Conservation (phyloP, 2,888 invertebrate genomes). For the Agrenia bidenticulata region DNA sequence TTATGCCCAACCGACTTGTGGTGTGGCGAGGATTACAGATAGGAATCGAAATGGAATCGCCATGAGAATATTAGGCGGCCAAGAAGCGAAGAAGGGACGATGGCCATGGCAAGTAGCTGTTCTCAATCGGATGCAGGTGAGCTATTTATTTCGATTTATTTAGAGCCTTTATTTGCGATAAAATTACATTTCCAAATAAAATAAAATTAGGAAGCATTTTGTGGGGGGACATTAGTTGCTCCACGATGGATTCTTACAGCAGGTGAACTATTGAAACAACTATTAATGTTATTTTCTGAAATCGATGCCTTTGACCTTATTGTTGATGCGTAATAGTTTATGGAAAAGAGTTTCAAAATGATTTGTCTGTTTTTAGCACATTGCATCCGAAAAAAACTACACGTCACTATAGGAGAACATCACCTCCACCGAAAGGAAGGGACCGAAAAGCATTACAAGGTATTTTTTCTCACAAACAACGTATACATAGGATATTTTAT, state of each 20-base stretch:
- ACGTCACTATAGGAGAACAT: conserved; percentile 80
- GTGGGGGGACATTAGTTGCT: conserved; percentile 81
- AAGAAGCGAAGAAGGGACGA: conserved; percentile 73
- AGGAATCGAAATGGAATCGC: conserved; percentile 43
- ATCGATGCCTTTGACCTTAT: not conserved
- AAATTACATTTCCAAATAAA: conserved; percentile 8
- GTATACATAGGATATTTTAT: not conserved
- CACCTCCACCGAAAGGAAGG: conserved; percentile 73
- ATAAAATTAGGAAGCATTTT: conserved; percentile 73
- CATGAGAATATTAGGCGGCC: conserved; percentile 82
- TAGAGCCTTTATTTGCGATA: not conserved
- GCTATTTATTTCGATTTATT: not conserved
- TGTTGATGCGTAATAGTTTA: too few relatives aligned
- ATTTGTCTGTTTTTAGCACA: conserved; percentile 62
- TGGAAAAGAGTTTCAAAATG: conserved; percentile 1
- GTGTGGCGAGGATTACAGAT: conserved; percentile 44
- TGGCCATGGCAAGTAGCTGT: conserved; percentile 93
- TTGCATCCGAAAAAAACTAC: conserved; percentile 71
- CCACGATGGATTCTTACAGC: conserved; percentile 77
- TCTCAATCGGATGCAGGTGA: conserved; percentile 75
- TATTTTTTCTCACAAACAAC: too few relatives aligned
- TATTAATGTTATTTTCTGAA: not conserved
- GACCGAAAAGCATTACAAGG: conserved; percentile 74
- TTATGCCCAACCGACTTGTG: conserved; percentile 41
- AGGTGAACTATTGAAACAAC: conserved; percentile 15